These are phyloP conservation scores for Chrysoperla carnea DNA, from an alignment of 1,140 invertebrate genomes.

Conservation along the genomic window DNA sequence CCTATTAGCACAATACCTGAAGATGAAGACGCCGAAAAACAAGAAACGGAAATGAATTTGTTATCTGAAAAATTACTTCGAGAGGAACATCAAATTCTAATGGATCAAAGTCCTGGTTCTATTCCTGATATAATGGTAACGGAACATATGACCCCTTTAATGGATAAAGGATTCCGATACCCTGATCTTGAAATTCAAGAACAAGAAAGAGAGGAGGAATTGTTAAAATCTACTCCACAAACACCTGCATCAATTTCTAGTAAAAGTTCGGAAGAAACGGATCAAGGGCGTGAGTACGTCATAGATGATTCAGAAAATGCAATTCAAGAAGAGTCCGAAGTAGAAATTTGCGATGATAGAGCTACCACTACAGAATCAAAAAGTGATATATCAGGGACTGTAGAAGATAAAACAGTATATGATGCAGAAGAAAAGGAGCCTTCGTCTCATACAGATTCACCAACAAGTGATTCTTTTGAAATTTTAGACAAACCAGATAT, in stretches of 20 bases:
- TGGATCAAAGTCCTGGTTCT: slow-evolving; percentile 26
- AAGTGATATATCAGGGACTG: slow-evolving; percentile 30
- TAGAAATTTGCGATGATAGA: slow-evolving; percentile 22
- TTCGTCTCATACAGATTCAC: slow-evolving; percentile 41
- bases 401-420: slow-evolving; percentile 29
- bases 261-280: slow-evolving; percentile 40
- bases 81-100: slow-evolving; percentile 19
- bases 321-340: slow-evolving; percentile 32
- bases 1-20: slow-evolving; percentile 29
- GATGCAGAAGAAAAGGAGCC: slow-evolving; percentile 29
- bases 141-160: slow-evolving; percentile 34
- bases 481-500: slow-evolving; percentile 68
- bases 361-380: slow-evolving; percentile 25
- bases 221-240: slow-evolving; percentile 26
- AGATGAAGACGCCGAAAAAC: slow-evolving; percentile 31
- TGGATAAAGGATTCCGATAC: slow-evolving; percentile 26
- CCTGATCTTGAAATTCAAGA: slow-evolving; percentile 29
- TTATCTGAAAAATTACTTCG: slow-evolving; percentile 26
- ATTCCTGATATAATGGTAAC: slow-evolving; percentile 54
- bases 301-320: slow-evolving; percentile 32
- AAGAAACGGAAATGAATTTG: slow-evolving; percentile 26
- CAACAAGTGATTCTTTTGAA: slow-evolving; percentile 78
- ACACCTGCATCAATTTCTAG: slow-evolving; percentile 39
- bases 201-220: slow-evolving; percentile 12
- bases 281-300: slow-evolving; percentile 41